Evolutionary conservation across 2,113 vertebrate species (phyloP).

Genomic region (Chaenogobius annularis): DNA sequence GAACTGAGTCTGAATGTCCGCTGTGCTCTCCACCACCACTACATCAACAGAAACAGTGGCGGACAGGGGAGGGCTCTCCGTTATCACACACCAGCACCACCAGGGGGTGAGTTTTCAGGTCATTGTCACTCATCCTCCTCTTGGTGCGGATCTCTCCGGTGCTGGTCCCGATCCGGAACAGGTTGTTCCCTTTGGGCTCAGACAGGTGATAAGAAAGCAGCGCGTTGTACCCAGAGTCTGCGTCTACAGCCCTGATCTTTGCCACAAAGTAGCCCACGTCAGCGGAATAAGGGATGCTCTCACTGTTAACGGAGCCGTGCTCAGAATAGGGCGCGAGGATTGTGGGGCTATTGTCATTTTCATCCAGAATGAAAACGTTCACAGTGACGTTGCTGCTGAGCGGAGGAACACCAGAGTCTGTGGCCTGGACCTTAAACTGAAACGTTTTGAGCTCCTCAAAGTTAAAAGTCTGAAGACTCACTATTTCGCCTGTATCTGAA

Average conservation of each 20-base stretch:
- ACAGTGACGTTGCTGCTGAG: conserved; percentile 5
- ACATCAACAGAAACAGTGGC: conserved; percentile 3
- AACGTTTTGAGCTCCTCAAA: not conserved
- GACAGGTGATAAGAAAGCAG: conserved; percentile 5
- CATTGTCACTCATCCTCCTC: conserved; percentile 5
- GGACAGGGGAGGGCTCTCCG: conserved; percentile 1
- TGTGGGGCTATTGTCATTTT: conserved; percentile 3
- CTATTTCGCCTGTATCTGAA: not conserved
- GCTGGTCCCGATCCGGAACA: conserved; percentile 3
- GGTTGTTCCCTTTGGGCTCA: conserved; percentile 5
- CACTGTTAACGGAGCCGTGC: conserved; percentile 4
- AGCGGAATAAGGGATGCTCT: conserved; percentile 6
- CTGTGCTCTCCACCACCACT: conserved; percentile 3
- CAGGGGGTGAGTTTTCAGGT: conserved; percentile 4
- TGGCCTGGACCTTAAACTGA: conserved; percentile 3
- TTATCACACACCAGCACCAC: conserved; percentile 6
- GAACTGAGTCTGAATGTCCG: conserved; percentile 3
- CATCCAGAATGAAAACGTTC: not conserved
- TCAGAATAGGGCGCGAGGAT: conserved; percentile 3
- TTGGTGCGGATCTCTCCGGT: conserved; percentile 4
- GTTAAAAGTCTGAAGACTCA: not conserved
- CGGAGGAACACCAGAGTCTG: conserved; percentile 3
- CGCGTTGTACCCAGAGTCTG: not conserved
- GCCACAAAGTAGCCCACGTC: conserved; percentile 4
- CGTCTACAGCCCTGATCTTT: conserved; percentile 5